Base-by-base conservation (phyloP, 1,140 invertebrate species). In the Drosophila elegans region DNA sequence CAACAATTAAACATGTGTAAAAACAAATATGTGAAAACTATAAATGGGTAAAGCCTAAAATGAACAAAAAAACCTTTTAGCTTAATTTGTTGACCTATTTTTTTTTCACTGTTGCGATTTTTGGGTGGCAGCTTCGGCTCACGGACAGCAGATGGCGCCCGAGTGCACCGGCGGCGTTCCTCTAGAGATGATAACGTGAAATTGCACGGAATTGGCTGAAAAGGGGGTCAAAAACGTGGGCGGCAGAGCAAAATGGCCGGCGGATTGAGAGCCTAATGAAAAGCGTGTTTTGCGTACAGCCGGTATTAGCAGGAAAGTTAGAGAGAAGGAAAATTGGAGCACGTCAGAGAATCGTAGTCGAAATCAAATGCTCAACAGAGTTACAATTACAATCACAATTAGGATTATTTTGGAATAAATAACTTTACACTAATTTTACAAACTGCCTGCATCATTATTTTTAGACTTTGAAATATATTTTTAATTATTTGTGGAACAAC, bases 81-180 rank as follows among this genome's bases (percentile, higher is more conserved):
- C 13, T 42, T 13, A 7, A 42, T 42, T 42, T 6, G 4, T 13
- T 42, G 4, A 45, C 2, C 27, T 1, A 25, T 29, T 29, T 10
- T 44, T 16, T n/a, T 2, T n/a, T 41, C 9, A 1, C 21, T 16
- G 16, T 16, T n/a, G 9, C 5, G 16, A 25, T 12, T 25, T 62
- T 62, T 13, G 13, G 7, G 12, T 32, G 3, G 53, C 38, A 38
- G 59, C 42, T 53, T 61, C 12, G 46, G 41, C 44, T 13, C 53
- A 11, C 59, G 52, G 67, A 51, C 62, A 51, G 64, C 81, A 84
- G 80, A 85, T 85, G 81, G 67, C 64, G 80, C 71, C 54, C n/a
- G 7, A n/a, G 10, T 27, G 10, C 11, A 13, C 38, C 38, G 29
- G 38, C 27, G 41, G 56, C 48, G 21, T 56, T 49, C 53, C 56